Evolutionary conservation across 2,888 invertebrate genomes (phyloP).

Genomic region (Taenaris catops): DNA sequence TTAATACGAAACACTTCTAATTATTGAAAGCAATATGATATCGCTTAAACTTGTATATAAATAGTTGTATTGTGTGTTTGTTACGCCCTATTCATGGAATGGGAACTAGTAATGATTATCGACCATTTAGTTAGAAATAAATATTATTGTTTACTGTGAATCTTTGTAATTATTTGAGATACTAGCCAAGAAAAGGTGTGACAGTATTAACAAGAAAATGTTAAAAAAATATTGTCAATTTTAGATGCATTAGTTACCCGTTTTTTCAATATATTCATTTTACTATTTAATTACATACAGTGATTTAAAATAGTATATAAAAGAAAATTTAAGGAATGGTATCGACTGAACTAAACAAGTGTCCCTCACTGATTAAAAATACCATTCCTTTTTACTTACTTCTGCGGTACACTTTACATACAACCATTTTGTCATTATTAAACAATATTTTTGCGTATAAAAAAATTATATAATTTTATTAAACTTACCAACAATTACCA

Average conservation of each 20-base stretch:
- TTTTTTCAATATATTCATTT: too few species aligned
- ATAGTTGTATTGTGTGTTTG: conserved; percentile 27
- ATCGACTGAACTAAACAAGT: too few species aligned
- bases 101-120: conserved; percentile 30
- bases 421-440: too few species aligned
- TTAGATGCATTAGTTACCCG: conserved; percentile 18
- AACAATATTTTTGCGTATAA: too few species aligned
- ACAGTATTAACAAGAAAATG: conserved; percentile 14
- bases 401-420: too few species aligned
- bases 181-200: conserved; percentile 5
- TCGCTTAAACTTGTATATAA: conserved; percentile 46
- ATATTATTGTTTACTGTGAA: conserved; percentile 13
- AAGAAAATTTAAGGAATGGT: too few species aligned
- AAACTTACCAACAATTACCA: too few species aligned
- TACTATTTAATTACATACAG: too few species aligned
- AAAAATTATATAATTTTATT: too few species aligned
- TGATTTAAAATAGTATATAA: background rate
- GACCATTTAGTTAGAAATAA: conserved; percentile 29
- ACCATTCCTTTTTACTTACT: too few species aligned
- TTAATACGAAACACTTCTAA: conserved; percentile 27
- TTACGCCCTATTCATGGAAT: conserved; percentile 40
- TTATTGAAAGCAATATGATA: conserved; percentile 52
- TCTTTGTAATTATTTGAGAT: conserved; percentile 1
- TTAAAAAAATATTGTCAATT: conserved; percentile 15
- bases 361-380: too few species aligned